These are phyloP conservation scores for Congeria kusceri DNA, from an alignment of 2,888 invertebrate species.

Conservation along the genomic window DNA sequence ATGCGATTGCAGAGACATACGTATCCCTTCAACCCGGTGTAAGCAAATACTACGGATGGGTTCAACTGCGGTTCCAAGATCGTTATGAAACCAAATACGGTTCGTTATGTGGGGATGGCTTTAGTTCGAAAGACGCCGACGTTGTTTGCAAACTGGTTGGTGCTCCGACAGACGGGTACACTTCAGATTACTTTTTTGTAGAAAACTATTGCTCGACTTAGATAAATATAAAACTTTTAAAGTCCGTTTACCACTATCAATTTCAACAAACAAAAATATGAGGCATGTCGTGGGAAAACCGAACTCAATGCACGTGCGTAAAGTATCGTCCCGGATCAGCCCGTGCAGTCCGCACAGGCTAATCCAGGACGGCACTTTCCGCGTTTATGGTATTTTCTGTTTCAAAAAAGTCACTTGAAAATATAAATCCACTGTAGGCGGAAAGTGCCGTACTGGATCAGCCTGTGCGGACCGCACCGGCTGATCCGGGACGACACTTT, in stretches of 20 bases:
- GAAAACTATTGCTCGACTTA: background rate
- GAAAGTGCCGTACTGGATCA: too few relatives aligned
- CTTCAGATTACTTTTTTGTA: background rate
- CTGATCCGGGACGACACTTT: too few relatives aligned
- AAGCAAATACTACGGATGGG: conserved; percentile 1
- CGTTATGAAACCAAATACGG: background rate
- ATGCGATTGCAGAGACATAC: background rate
- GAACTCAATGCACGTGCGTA: too few relatives aligned
- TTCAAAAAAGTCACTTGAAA: too few relatives aligned
- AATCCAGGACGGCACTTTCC: too few relatives aligned
- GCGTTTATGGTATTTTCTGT: too few relatives aligned
- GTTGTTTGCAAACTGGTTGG: background rate
- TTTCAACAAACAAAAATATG: background rate
- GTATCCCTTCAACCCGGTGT: background rate
- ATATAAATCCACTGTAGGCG: too few relatives aligned
- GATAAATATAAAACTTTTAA: background rate
- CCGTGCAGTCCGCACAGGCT: too few relatives aligned
- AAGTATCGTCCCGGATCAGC: too few relatives aligned
- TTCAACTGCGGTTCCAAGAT: background rate
- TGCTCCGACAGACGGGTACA: background rate
- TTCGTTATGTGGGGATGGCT: background rate
- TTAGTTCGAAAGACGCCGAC: background rate
- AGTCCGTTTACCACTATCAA: background rate
- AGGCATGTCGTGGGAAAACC: too few relatives aligned
- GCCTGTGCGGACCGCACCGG: too few relatives aligned